Percentiles rank a stretch among this genome's conserved stretches.
phyloP scores from a whole-genome alignment of 1,140 invertebrate genomes.

The Amyelois transitella region DNA sequence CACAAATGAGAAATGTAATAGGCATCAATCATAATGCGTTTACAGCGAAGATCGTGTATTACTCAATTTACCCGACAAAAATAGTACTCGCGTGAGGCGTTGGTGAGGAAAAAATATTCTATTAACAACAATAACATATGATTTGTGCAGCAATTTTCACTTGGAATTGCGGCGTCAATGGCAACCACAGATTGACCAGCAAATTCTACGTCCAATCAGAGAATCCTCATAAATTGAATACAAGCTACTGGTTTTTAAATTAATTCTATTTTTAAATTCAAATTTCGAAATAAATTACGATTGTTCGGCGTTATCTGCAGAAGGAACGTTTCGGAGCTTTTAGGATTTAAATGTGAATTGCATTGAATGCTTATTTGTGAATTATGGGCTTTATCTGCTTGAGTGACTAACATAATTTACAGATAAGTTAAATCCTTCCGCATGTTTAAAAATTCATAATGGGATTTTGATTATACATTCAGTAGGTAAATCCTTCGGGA shows the following conservation, averaged over 20 bases:
- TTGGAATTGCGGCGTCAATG: conserved; percentile 22
- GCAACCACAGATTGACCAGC: conserved; percentile 15
- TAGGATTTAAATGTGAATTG: background rate
- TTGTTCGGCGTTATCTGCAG: background rate
- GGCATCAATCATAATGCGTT: background rate
- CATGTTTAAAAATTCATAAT: background rate
- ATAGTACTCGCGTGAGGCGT: background rate
- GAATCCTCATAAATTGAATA: background rate
- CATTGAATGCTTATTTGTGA: background rate
- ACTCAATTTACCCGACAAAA: background rate
- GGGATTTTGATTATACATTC: too few species aligned
- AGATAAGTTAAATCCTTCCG: background rate
- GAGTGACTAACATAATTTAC: background rate
- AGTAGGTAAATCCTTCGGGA: too few species aligned
- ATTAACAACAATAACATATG: conserved; percentile 4
- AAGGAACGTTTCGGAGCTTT: background rate
- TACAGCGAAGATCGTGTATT: background rate
- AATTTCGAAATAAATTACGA: background rate
- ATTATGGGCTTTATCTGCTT: background rate
- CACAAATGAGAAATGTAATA: background rate
- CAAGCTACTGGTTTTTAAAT: background rate
- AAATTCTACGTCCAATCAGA: background rate
- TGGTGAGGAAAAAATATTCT: background rate
- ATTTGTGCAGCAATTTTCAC: conserved; percentile 34
- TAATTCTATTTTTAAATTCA: background rate